Base-by-base conservation (phyloP, 2,797 vertebrate genomes). In the Eospalax fontanierii region DNA sequence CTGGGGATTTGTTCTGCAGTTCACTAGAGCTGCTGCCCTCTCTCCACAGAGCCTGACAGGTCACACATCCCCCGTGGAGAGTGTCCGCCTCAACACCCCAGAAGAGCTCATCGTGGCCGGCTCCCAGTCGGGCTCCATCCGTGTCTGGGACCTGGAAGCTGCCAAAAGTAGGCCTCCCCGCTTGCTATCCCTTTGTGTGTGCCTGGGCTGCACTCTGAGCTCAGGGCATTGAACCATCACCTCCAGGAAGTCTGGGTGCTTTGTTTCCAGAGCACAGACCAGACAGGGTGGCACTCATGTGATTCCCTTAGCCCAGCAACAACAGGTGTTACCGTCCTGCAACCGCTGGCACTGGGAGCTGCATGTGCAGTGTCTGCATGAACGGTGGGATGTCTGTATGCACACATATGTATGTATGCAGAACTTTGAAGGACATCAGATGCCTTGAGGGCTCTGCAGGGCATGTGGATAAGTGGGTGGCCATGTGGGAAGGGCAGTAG, bases 101-200 rank as follows among this genome's bases (percentile, higher is more conserved):
- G 99, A 99, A 98, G 99, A 99, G 87, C 99, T 99, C 96, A 99
- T 99, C 2, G 99, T 99, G 38, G 99, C 99, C 0, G 99, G 99
- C 33, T 99, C 99, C 7, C 99, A 99, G 97, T 99, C 99, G 0
- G 99, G 99, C n/a, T 99, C 99, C 57, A 99, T 99, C 96, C 98
- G 99, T 1, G 98, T 99, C 66, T 99, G 99, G 99, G 99, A 99
- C 98, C 98, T 99, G 98, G 99, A 99, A 98, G 99, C 99, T 93
- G 99, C 99, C 86, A 99, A 99, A 98, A 99, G 99, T 99, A 98
- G 96, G 99, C 96, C 81, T 59, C 19, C 0, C 0, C 0, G 0
- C 85, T 50, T 15, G 2, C 66, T 30, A 15, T 12, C 14, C 73
- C 26, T 2, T 0, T 1, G 1, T 0, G 0, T 16, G 0, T 1